A percentile compares a stretch with the other conserved stretches of the same genome.
Evolutionary conservation across 1,140 invertebrate genomes (phyloP).

Genomic region (Octopus bimaculoides): DNA sequence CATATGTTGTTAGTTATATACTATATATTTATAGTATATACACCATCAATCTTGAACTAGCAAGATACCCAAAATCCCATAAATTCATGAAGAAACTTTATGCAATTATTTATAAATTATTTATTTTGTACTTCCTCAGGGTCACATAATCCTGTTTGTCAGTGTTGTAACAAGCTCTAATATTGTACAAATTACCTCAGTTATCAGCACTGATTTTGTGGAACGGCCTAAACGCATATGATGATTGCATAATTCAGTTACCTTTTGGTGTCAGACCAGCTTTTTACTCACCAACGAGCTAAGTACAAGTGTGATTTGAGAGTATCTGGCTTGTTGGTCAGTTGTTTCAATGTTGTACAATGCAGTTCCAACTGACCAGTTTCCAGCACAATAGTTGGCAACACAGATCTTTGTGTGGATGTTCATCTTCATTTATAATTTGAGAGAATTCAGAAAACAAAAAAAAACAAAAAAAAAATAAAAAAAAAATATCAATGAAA

Average conservation of each 20-base stretch:
- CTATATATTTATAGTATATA: too few relatives aligned
- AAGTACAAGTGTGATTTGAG: background rate
- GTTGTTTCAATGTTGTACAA: background rate
- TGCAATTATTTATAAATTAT: conserved; percentile 9
- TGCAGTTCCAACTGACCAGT: background rate
- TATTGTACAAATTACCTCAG: conserved; percentile 7
- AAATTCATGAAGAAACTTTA: background rate
- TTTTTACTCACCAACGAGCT: background rate
- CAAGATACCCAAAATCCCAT: conserved; percentile 3
- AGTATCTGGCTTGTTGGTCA: background rate
- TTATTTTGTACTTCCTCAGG: conserved; percentile 10
- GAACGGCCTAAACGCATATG: background rate
- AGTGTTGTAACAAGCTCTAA: conserved; percentile 9
- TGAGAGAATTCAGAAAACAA: background rate
- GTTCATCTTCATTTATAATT: background rate
- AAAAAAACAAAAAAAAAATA: background rate
- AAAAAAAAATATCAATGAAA: background rate
- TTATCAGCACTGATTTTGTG: background rate
- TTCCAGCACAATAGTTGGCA: background rate
- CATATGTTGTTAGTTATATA: too few relatives aligned
- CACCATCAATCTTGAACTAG: background rate
- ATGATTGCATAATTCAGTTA: conserved; percentile 8
- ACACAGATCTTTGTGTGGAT: background rate
- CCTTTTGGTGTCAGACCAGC: background rate
- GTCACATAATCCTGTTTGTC: background rate